Evolutionary conservation across 1,140 invertebrate genomes (phyloP), one percentile per base, ranked within the genome.

Genomic region (Cydia splendana): DNA sequence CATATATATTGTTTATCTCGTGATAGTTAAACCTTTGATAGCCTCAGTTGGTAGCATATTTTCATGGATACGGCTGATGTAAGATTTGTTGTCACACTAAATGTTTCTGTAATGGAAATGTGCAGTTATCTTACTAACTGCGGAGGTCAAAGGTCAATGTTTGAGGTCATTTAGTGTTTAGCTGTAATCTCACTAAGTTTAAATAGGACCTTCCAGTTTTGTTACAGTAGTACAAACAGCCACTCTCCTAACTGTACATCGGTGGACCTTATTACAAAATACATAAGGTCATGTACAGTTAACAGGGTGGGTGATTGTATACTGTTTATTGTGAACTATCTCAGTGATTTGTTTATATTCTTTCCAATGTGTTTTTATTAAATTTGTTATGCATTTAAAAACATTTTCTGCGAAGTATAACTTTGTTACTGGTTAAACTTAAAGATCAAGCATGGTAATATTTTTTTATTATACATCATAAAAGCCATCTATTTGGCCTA

Each of bases 151-250:
- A 62, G 57, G 9, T 62, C 13, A 30, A 18, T 71, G 34, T 38
- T 71, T 18, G 67, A 18, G 34, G 67, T 71, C 30, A 10, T 71
- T 20, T 71, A 71, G 38, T 42, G 81, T 85, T 78, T 85, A 85
- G 78, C 65, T 84, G 78, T 88, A 82, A 86, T 85, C 81, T 84
- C 79, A 85, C 80, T 82, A 85, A 84, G 79, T 77, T 71, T 38
- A 71, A 71, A 71, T 71, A 71, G n/a, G 18, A 10, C 67, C 67
- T 71, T 71, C 67, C 67, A 71, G 67, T 71, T 71, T 71, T 71
- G 30, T 71, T 45, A 71, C 30, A 18, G 5, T 71, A 5, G 34
- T 24, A 24, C 24, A 24, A 24, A 24, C 24, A 24, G 24, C 24
- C 0, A 24, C 24, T 1, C 2, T 24, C 24, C 24, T 24, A 24